These are phyloP conservation scores for Drosophila ogumai DNA, from an alignment of 1,140 invertebrate genomes.

Conservation along the genomic window DNA sequence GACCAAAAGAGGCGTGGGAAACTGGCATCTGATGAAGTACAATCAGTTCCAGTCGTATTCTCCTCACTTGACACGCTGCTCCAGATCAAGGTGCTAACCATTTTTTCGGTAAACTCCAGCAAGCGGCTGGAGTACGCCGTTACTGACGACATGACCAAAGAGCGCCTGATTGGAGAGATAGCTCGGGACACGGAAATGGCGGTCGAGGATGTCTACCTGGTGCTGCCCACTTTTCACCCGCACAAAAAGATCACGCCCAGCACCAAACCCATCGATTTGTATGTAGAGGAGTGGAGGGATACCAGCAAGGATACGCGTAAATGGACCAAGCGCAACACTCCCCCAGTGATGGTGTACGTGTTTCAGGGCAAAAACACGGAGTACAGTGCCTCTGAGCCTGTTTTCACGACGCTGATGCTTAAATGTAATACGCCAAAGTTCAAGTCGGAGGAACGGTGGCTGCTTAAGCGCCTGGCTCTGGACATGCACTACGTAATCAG, in stretches of 20 bases:
- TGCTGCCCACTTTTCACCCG: conserved; percentile 67
- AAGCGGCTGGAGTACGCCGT: conserved; percentile 87
- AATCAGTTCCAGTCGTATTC: conserved; percentile 85
- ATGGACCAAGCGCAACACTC: conserved; percentile 11
- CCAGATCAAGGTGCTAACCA: conserved; percentile 87
- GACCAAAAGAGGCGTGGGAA: conserved; percentile 88
- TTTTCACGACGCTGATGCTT: conserved; percentile 18
- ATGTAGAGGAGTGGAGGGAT: conserved; percentile 66
- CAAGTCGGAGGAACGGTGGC: conserved; percentile 23
- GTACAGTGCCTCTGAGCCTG: conserved; percentile 13
- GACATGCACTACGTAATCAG: conserved; percentile 56
- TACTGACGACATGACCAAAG: conserved; percentile 84
- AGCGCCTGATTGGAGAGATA: conserved; percentile 27
- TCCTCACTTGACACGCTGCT: conserved; percentile 85
- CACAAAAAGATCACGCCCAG: conserved; percentile 15
- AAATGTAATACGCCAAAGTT: conserved; percentile 1
- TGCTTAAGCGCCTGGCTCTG: conserved; percentile 21
- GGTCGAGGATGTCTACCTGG: conserved; percentile 5
- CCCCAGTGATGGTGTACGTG: conserved; percentile 68
- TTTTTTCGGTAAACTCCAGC: conserved; percentile 87
- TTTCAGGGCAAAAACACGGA: conserved; percentile 13
- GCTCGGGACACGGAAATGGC: conserved; percentile 35
- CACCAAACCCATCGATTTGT: conserved; percentile 59
- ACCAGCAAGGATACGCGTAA: conserved; percentile 33
- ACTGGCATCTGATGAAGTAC: conserved; percentile 83